Evolutionary conservation across 2,113 vertebrate species (phyloP).

Genomic region (Heterocephalus glaber): DNA sequence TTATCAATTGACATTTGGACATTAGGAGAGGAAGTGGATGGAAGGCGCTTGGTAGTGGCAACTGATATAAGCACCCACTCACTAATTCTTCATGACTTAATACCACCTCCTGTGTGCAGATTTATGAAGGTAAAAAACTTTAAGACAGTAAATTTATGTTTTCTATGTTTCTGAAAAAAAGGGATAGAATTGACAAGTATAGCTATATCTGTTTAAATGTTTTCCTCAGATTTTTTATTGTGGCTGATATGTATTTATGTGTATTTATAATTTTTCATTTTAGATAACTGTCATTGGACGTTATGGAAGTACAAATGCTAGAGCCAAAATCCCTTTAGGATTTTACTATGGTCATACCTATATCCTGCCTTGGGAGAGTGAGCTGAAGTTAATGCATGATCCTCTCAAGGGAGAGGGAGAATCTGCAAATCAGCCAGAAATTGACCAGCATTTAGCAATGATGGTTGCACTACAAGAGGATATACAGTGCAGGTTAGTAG

Average conservation of each 20-base stretch:
- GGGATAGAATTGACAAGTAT: neutral
- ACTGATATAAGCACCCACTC: slow-evolving; percentile 99
- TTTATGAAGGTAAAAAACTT: slow-evolving; percentile 96
- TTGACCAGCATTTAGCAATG: slow-evolving; percentile 98
- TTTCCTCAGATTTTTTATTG: neutral
- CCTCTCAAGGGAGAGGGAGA: slow-evolving; percentile 95
- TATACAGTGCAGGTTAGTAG: slow-evolving; percentile 96
- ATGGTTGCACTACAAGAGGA: slow-evolving; percentile 98
- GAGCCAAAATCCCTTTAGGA: slow-evolving; percentile 97
- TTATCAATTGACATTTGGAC: slow-evolving; percentile 99
- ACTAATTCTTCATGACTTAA: slow-evolving; percentile 96
- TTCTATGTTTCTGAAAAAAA: slow-evolving; percentile 4
- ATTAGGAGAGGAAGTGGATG: slow-evolving; percentile 97
- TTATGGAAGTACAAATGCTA: slow-evolving; percentile 98
- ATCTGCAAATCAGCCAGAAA: slow-evolving; percentile 93
- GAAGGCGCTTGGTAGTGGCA: slow-evolving; percentile 95
- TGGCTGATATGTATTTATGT: neutral
- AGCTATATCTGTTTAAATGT: neutral
- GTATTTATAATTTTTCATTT: slow-evolving; percentile 65
- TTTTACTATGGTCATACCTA: slow-evolving; percentile 99
- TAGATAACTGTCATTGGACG: slow-evolving; percentile 99
- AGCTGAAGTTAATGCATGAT: slow-evolving; percentile 97
- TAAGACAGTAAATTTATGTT: neutral
- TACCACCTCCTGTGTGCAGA: slow-evolving; percentile 97
- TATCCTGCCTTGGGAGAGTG: slow-evolving; percentile 97